Conservation (phyloP, 1,140 invertebrate species). For the Polypedilum vanderplanki region DNA sequence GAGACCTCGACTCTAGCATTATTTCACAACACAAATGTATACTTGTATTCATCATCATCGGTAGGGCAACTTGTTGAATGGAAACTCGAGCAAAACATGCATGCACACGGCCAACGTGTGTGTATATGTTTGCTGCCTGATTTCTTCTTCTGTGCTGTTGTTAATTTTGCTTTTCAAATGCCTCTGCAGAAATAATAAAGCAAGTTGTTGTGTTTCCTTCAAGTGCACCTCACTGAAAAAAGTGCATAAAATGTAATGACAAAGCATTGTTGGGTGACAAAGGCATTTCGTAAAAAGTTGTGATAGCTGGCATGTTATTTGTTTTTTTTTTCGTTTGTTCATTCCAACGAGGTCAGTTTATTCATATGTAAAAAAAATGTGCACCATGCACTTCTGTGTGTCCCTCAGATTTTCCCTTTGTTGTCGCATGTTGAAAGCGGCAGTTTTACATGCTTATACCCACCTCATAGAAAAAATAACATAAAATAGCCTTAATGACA, state of each 20-base stretch:
- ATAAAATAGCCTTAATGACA: neutral
- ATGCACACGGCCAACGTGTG: too few species aligned
- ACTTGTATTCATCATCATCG: neutral
- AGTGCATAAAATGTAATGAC: neutral
- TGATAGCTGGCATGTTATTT: neutral
- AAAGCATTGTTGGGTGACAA: conserved; percentile 6
- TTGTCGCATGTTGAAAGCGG: neutral
- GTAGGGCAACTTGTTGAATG: neutral
- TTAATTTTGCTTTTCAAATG: too few species aligned
- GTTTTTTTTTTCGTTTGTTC: neutral
- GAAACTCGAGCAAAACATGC: neutral
- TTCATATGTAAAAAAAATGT: too few species aligned
- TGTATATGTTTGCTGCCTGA: too few species aligned
- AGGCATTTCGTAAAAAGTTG: neutral
- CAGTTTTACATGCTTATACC: neutral
- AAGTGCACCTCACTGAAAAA: neutral
- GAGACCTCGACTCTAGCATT: neutral
- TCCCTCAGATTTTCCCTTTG: too few species aligned
- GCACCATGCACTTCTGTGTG: neutral
- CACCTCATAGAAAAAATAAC: neutral
- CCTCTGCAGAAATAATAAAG: neutral
- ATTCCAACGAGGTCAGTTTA: neutral
- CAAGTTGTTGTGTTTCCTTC: neutral
- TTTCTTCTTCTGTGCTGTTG: neutral
- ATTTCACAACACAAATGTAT: neutral